phyloP scores from a whole-genome alignment of 1,140 invertebrate genomes.

The Hyles vespertilio region DNA sequence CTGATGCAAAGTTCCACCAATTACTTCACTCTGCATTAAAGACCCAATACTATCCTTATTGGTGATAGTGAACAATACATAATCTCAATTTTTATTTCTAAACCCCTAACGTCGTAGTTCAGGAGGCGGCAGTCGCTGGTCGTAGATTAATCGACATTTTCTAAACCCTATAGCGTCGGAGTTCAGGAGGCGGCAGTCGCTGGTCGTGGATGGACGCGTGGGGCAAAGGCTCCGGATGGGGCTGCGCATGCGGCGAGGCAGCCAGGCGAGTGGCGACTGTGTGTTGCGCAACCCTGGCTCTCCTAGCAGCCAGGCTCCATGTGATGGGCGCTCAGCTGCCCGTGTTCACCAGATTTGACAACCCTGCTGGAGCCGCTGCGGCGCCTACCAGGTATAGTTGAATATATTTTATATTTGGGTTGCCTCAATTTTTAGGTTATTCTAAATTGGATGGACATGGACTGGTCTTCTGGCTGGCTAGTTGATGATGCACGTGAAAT shows the following conservation, averaged over 20 bases:
- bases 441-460: too few species aligned
- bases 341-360: conserved; percentile 91
- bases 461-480: too few species aligned
- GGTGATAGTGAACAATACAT: too few species aligned
- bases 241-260: conserved; percentile 82
- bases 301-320: conserved; percentile 90
- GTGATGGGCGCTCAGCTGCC: conserved; percentile 98
- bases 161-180: conserved; percentile 78
- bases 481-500: too few species aligned
- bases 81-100: too few species aligned
- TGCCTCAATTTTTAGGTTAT: too few species aligned
- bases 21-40: too few species aligned
- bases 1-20: too few species aligned
- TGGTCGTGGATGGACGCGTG: conserved; percentile 58
- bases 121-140: conserved; percentile 69
- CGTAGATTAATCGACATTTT: conserved; percentile 32
- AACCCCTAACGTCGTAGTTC: conserved; percentile 80
- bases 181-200: conserved; percentile 75
- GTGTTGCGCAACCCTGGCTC: conserved; percentile 85
- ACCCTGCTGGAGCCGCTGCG: conserved; percentile 56
- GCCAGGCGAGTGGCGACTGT: conserved; percentile 87
- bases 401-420: too few species aligned
- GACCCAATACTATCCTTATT: too few species aligned
- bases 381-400: conserved; percentile 48
- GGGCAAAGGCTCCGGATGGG: conserved; percentile 61